phyloP scores from a whole-genome alignment of 2,797 vertebrate species.

The Crypturellus tataupa region DNA sequence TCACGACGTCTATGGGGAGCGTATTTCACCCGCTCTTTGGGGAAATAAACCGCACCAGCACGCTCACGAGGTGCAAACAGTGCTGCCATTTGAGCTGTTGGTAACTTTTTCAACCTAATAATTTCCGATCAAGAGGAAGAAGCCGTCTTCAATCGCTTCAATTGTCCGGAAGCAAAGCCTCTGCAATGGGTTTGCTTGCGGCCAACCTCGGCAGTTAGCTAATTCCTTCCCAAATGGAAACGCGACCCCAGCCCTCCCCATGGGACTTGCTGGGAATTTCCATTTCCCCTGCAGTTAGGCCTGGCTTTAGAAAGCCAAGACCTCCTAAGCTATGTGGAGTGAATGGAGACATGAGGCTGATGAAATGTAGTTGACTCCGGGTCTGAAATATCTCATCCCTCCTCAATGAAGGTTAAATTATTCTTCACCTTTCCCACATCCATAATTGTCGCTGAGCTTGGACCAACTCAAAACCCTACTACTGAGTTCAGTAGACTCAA shows the following conservation, averaged over 20 bases:
- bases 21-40: conserved; percentile 67
- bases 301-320: conserved; percentile 75
- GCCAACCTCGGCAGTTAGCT: conserved; percentile 57
- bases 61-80: conserved; percentile 50
- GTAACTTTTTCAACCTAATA: conserved; percentile 71
- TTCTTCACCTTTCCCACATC: conserved; percentile 81
- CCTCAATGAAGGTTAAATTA: conserved; percentile 79
- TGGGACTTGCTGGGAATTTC: conserved; percentile 57
- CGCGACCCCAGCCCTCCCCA: conserved; percentile 3
- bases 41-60: conserved; percentile 67
- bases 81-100: conserved; percentile 69
- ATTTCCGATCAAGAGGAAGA: conserved; percentile 67
- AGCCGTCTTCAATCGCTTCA: conserved; percentile 63
- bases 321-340: conserved; percentile 72
- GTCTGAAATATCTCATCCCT: conserved; percentile 80
- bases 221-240: conserved; percentile 58
- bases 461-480: conserved; percentile 79
- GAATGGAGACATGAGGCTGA: conserved; percentile 72
- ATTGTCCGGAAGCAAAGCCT: conserved; percentile 39
- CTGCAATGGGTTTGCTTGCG: background rate
- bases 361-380: conserved; percentile 77
- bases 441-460: conserved; percentile 80
- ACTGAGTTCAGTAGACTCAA: conserved; percentile 75
- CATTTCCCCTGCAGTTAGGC: conserved; percentile 66
- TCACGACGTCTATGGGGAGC: conserved; percentile 57